Evolutionary conservation across 2,888 invertebrate species (phyloP).

Genomic region (Thymelicus sylvestris): DNA sequence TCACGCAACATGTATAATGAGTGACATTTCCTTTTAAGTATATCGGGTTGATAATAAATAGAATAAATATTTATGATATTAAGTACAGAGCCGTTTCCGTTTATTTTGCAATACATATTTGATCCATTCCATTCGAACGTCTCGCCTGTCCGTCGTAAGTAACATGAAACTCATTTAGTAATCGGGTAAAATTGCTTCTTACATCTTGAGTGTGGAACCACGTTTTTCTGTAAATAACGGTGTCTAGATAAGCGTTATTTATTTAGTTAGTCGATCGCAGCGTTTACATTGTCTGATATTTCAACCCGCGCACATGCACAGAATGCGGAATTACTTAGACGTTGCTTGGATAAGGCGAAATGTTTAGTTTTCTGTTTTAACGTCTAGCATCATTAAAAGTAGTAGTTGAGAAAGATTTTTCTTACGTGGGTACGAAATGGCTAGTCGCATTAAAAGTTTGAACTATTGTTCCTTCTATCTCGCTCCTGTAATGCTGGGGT

Average conservation of each 20-base stretch:
- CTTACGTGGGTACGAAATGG: too few species aligned
- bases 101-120: constrained; percentile 28
- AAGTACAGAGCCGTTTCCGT: neutral
- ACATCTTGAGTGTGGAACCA: neutral
- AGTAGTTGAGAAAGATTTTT: neutral
- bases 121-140: constrained; percentile 1
- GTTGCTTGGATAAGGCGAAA: constrained; percentile 26
- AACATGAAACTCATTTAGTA: neutral
- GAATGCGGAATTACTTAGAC: constrained; percentile 37
- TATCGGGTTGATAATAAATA: neutral
- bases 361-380: constrained; percentile 24
- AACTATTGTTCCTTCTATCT: too few species aligned
- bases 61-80: neutral
- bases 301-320: constrained; percentile 28
- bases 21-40: too few species aligned
- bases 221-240: constrained; percentile 18
- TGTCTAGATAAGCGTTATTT: constrained; percentile 29
- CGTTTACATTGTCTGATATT: constrained; percentile 28
- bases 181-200: constrained; percentile 20
- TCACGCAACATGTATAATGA: too few species aligned
- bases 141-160: constrained; percentile 6
- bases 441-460: too few species aligned
- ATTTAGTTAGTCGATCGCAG: constrained; percentile 26
- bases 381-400: constrained; percentile 7
- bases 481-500: too few species aligned